Conservation (phyloP, 2,113 vertebrate genomes). For the Gymnorhina tibicen region DNA sequence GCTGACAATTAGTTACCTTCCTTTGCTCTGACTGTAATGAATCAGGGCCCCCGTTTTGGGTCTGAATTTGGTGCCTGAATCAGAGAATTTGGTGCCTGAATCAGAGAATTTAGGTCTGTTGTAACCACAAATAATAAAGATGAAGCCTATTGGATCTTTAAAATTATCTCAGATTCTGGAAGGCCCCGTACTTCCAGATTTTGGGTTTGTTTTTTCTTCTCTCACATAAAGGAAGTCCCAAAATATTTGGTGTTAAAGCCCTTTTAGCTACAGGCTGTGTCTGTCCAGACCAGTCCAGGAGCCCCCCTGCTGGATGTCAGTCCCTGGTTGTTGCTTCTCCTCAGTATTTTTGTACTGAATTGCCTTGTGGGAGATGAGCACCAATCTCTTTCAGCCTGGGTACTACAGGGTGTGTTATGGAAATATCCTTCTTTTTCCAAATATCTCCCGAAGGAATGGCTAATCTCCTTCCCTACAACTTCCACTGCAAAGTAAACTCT, state of each 20-base stretch:
- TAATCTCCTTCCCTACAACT: not conserved
- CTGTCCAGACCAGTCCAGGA: not conserved
- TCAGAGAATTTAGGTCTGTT: not conserved
- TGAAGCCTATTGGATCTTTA: rapidly evolving
- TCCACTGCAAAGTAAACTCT: not conserved
- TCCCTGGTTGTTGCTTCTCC: not conserved
- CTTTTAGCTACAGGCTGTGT: not conserved
- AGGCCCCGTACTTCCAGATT: not conserved
- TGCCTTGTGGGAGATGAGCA: rapidly evolving
- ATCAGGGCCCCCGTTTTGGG: not conserved
- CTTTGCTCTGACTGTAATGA: not conserved
- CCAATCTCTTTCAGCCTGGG: not conserved
- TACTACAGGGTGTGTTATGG: not conserved
- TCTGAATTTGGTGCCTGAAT: not conserved
- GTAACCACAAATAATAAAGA: not conserved
- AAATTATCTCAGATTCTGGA: not conserved
- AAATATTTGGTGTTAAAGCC: not conserved
- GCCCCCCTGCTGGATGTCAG: rapidly evolving
- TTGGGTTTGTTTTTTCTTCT: not conserved
- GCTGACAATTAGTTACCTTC: not conserved
- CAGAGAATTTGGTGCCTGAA: not conserved
- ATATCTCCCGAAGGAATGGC: not conserved
- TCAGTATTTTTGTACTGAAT: not conserved
- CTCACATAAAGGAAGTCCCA: rapidly evolving
- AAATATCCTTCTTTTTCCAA: not conserved